phyloP scores from a whole-genome alignment of 1,140 invertebrate species.

The Magallana angulata region DNA sequence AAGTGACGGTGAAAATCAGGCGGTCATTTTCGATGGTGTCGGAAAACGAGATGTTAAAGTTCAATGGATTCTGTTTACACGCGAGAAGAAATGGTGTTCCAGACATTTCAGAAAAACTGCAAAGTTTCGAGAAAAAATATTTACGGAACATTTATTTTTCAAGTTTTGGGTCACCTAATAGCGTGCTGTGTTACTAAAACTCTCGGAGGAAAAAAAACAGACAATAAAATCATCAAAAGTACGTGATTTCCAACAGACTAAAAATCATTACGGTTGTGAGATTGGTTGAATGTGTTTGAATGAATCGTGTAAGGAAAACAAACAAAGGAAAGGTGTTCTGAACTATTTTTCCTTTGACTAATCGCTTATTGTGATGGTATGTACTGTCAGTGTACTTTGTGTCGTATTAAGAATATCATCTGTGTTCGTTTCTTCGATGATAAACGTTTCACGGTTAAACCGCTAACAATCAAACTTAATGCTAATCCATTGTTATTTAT shows the following conservation, averaged over 20 bases:
- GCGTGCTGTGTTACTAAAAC: not conserved
- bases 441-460: not conserved
- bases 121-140: constrained; percentile 10
- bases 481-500: constrained; percentile 14
- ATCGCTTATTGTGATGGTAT: not conserved
- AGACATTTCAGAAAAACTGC: constrained; percentile 13
- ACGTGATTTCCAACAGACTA: not conserved
- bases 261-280: not conserved
- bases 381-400: not conserved
- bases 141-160: constrained; percentile 6
- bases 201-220: too few relatives aligned
- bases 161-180: not conserved
- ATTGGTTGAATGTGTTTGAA: not conserved
- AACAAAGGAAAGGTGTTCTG: constrained; percentile 14
- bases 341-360: not conserved
- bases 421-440: not conserved
- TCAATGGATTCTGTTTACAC: constrained; percentile 22
- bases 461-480: not conserved
- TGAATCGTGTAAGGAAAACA: not conserved
- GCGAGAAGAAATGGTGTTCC: constrained; percentile 15
- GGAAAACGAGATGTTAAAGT: constrained; percentile 13
- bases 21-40: constrained; percentile 16
- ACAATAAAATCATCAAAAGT: too few relatives aligned
- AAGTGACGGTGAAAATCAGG: not conserved
- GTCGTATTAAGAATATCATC: not conserved